Conservation (phyloP, 2,888 invertebrate species). For the Dryomyza anilis region DNA sequence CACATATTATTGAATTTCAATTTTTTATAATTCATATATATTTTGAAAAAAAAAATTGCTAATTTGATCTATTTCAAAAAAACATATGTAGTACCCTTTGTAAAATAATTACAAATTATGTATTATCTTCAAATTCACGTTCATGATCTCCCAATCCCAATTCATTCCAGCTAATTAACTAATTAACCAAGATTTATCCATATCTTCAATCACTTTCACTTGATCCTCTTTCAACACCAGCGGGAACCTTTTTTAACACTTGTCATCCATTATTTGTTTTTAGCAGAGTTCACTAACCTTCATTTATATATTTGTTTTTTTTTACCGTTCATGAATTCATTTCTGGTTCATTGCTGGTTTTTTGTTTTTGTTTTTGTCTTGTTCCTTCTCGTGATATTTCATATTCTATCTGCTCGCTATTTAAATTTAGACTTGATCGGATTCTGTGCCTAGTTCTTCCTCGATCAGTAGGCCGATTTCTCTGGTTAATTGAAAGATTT, state of each 20-base stretch:
- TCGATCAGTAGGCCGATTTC: constrained; percentile 22
- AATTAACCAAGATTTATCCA: too few species aligned
- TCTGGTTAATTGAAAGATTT: constrained; percentile 52
- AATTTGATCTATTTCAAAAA: too few species aligned
- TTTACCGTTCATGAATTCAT: constrained; percentile 25
- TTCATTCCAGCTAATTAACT: too few species aligned
- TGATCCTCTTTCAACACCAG: too few species aligned
- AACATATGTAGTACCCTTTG: too few species aligned
- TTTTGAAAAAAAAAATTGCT: too few species aligned
- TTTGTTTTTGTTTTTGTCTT: constrained; percentile 14
- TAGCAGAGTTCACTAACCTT: constrained; percentile 47
- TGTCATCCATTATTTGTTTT: background rate
- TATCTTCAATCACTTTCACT: too few species aligned
- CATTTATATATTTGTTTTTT: constrained; percentile 8
- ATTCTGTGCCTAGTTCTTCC: background rate
- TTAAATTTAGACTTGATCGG: background rate
- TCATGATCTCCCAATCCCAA: too few species aligned
- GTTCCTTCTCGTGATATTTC: background rate
- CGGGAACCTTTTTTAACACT: constrained; percentile 2
- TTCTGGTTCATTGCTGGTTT: background rate
- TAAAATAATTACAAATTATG: too few species aligned
- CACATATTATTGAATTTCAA: too few species aligned
- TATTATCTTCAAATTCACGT: too few species aligned
- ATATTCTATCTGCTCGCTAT: background rate
- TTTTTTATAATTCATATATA: too few species aligned